phyloP scores from a whole-genome alignment of 2,888 invertebrate genomes.

The Mythimna impura region DNA sequence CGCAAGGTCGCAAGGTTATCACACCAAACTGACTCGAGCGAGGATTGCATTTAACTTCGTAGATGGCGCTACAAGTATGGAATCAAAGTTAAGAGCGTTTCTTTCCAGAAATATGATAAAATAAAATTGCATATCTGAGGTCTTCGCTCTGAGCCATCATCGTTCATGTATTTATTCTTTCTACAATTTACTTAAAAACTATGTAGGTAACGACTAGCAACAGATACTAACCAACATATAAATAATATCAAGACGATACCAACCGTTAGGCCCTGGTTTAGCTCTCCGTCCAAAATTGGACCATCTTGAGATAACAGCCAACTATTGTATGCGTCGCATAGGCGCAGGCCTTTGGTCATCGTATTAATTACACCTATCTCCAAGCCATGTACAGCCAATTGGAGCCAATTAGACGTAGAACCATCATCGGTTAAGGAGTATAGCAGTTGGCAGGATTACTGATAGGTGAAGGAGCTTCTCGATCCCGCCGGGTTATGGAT shows the following conservation, averaged over 20 bases:
- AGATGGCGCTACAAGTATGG: too few relatives aligned
- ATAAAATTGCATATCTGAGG: too few relatives aligned
- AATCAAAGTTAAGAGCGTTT: too few relatives aligned
- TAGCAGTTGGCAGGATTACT: constrained; percentile 35
- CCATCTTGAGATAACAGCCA: constrained; percentile 33
- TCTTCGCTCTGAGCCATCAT: too few relatives aligned
- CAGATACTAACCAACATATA: constrained; percentile 7
- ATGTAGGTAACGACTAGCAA: not conserved
- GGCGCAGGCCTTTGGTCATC: constrained; percentile 52
- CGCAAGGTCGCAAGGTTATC: too few relatives aligned
- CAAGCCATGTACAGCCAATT: constrained; percentile 75
- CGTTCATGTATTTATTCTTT: not conserved
- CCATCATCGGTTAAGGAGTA: constrained; percentile 49
- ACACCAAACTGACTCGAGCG: too few relatives aligned
- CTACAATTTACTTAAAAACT: not conserved
- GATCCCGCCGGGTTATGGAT: constrained; percentile 52
- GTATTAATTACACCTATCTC: constrained; percentile 80
- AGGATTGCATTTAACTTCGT: too few relatives aligned
- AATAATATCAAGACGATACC: constrained; percentile 7
- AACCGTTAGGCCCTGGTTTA: not conserved
- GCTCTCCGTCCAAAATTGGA: constrained; percentile 23
- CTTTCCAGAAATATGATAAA: too few relatives aligned
- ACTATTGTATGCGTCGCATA: constrained; percentile 37
- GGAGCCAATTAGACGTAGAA: constrained; percentile 75
- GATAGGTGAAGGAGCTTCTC: constrained; percentile 44